These are phyloP conservation scores for Tympanoctomys barrerae DNA, from an alignment of 2,797 vertebrate genomes.

Conservation along the genomic window DNA sequence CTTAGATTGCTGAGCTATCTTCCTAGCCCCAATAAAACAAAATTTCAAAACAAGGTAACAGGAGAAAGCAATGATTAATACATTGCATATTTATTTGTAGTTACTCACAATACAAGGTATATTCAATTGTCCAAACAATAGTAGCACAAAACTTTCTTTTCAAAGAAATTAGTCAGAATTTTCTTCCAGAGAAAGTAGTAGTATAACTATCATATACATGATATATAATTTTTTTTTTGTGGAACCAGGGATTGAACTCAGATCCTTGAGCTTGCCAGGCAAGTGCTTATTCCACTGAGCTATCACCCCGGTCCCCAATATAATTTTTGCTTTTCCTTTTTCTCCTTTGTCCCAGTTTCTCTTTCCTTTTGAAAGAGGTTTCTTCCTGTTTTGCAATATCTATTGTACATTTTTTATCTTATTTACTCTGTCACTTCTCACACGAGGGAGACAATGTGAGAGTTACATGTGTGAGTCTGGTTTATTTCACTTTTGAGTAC, in stretches of 20 bases:
- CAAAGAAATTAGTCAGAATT: background rate
- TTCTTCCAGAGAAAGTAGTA: background rate
- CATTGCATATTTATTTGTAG: background rate
- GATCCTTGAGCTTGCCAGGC: too few relatives aligned
- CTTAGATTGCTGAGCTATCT: too few relatives aligned
- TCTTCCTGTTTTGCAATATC: background rate
- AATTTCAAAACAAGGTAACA: background rate
- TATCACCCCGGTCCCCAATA: too few relatives aligned
- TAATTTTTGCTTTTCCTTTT: background rate
- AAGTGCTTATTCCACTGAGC: too few relatives aligned
- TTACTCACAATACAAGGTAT: background rate
- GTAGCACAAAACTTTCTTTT: background rate
- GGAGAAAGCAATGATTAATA: background rate
- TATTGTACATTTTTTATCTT: background rate
- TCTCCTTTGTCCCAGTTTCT: background rate
- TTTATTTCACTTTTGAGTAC: background rate
- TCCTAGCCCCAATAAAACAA: background rate
- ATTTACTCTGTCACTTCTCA: background rate
- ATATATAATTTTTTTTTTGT: background rate
- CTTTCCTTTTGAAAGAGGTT: background rate
- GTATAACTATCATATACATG: background rate
- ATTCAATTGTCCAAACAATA: background rate
- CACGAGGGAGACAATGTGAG: background rate
- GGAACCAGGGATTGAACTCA: too few relatives aligned
- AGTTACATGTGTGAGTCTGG: background rate